Conservation (phyloP, 2,888 invertebrate genomes). For the Acleris literana region DNA sequence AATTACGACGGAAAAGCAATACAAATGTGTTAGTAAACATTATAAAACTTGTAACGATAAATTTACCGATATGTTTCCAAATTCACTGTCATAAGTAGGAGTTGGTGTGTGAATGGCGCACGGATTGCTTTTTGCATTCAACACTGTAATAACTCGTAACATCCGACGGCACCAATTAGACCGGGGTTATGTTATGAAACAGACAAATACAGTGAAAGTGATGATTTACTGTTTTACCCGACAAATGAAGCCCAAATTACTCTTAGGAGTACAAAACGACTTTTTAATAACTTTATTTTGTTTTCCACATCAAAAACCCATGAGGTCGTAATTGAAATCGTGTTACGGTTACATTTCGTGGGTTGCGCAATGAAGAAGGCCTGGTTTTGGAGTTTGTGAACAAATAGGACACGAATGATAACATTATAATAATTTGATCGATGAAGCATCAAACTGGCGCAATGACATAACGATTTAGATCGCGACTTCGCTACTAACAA, state of each 20-base stretch:
- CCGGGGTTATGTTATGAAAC: conserved; percentile 54
- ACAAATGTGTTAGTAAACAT: conserved; percentile 4
- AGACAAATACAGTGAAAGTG: conserved; percentile 57
- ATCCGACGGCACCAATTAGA: conserved; percentile 52
- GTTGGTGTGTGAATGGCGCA: conserved; percentile 23
- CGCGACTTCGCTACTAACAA: not conserved
- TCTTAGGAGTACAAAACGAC: conserved; percentile 50
- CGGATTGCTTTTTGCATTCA: conserved; percentile 23
- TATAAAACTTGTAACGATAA: conserved; percentile 9
- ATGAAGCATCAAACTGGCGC: conserved; percentile 26
- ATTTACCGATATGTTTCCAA: conserved; percentile 19
- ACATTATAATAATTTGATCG: conserved; percentile 18
- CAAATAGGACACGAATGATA: conserved; percentile 20
- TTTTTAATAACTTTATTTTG: conserved; percentile 55
- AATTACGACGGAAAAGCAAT: conserved; percentile 1
- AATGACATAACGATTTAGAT: conserved; percentile 27
- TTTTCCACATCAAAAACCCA: conserved; percentile 38
- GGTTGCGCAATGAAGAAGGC: conserved; percentile 22
- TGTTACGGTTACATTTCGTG: conserved; percentile 37
- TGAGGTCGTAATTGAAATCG: conserved; percentile 45
- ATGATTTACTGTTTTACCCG: conserved; percentile 56
- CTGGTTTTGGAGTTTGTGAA: conserved; percentile 16
- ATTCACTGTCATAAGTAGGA: conserved; percentile 15
- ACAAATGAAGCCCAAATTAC: conserved; percentile 48
- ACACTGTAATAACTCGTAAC: conserved; percentile 44